phyloP scores from a whole-genome alignment of 1,140 invertebrate species.

The Leptopilina boulardi region DNA sequence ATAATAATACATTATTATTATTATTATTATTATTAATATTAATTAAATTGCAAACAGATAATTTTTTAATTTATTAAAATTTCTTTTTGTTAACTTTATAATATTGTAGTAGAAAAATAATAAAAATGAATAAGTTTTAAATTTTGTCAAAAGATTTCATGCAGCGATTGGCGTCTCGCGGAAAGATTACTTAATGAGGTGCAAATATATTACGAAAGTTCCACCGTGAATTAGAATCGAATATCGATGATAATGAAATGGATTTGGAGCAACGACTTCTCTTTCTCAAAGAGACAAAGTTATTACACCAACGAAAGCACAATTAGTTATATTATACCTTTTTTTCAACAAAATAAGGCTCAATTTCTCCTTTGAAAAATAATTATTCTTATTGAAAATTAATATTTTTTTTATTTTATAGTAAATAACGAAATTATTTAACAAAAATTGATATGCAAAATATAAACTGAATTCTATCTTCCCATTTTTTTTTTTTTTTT shows the following conservation, averaged over 20 bases:
- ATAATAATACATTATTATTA: no score
- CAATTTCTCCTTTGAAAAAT: background rate
- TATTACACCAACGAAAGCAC: constrained; percentile 14
- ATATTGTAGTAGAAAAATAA: no score
- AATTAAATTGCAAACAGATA: no score
- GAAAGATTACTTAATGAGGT: constrained; percentile 1
- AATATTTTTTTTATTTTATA: no score
- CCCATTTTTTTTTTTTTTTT: no score
- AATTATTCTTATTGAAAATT: background rate
- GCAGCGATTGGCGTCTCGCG: background rate
- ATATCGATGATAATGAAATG: constrained; percentile 27
- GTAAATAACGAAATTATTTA: no score
- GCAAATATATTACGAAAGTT: constrained; percentile 11
- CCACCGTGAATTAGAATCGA: background rate
- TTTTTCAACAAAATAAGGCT: background rate
- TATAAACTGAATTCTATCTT: no score
- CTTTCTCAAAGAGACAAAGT: background rate
- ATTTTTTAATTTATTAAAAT: no score
- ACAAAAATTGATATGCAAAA: no score
- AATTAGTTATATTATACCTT: background rate
- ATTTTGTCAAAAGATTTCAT: background rate
- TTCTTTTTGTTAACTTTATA: no score
- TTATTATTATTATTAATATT: no score
- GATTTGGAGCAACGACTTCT: background rate
- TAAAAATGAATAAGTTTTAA: background rate